These are phyloP conservation scores for Ostrea denselamellosa DNA, from an alignment of 1,140 invertebrate genomes.

Conservation along the genomic window DNA sequence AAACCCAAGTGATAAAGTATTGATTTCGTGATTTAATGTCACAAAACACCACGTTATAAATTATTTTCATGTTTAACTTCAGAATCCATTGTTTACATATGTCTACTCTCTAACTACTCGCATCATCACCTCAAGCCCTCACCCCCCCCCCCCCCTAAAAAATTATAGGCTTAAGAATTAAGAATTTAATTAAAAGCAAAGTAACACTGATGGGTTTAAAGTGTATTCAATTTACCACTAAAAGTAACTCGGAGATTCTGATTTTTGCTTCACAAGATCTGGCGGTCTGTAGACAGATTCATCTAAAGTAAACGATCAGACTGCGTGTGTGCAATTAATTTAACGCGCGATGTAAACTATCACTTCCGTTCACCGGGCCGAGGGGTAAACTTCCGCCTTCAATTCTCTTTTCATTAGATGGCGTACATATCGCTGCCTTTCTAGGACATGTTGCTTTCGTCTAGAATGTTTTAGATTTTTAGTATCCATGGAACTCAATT, in stretches of 20 bases:
- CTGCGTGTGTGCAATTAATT: slow-evolving; percentile 3
- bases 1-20: no score
- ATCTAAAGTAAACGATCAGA: neutral
- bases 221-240: neutral
- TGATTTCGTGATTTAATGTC: no score
- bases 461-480: no score
- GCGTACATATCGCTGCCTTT: neutral
- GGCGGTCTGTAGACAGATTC: neutral
- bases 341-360: slow-evolving; percentile 12
- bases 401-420: neutral
- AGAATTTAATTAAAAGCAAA: slow-evolving; percentile 10
- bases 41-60: no score
- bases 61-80: no score
- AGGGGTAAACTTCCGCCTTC: neutral
- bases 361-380: neutral
- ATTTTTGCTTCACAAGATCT: neutral
- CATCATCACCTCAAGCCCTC: no score
- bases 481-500: neutral
- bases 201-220: neutral
- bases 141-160: no score
- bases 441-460: neutral
- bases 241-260: neutral
- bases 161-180: neutral
- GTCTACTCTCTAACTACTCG: no score
- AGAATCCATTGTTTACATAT: no score